Base-by-base conservation (phyloP, 2,888 invertebrate genomes). In the Coleophora flavipennella region DNA sequence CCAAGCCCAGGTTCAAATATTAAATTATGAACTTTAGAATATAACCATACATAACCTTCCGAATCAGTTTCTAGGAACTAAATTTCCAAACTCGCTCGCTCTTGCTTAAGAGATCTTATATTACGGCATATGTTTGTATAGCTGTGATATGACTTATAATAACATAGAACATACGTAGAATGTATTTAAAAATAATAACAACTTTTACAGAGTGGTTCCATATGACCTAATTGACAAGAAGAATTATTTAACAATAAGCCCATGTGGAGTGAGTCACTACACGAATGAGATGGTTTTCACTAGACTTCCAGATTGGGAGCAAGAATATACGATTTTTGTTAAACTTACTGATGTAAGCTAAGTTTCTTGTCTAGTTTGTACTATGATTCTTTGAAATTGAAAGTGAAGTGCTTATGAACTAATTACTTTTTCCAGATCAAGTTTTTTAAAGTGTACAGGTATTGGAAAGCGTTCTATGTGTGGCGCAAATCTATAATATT, bases 211-310 rank as follows among this genome's bases (percentile, higher is more conserved):
- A 52, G 89, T 94, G 29, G 92, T 93, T 1, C 87, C 89, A 0
- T 95, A 91, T 58, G 87, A 89, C 31, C 83, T 91, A 37, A 81
- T 93, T 13, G 89, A 91, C 53, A 89, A 87, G 59, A 86, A 75
- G 11, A 91, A 93, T 57, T 93, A 90, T 63, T 89, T 92, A 57
- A 96, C 95, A 0, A 91, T 96, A 51, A 94, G 95, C 50, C 78
- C 88, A 2, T 89, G 90, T 59, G 96, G 96, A 1, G 93, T 95
- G 0, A 91, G 93, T n/a, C 91, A 92, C 55, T 91, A 89, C 65
- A 88, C 86, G 10, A 88, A 87, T 39, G 94, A 94, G 64, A 91
- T 92, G 70, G 89, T 89, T 10, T 95, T 93, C 60, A 94, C 94
- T 0, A 88, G 91, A 8, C 78, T 96, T 6, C 86, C 89, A 13